Percentiles rank a stretch among this genome's conserved stretches.
These are phyloP conservation scores for Nomada flava DNA, from an alignment of 2,888 invertebrate genomes.

Conservation along the genomic window DNA sequence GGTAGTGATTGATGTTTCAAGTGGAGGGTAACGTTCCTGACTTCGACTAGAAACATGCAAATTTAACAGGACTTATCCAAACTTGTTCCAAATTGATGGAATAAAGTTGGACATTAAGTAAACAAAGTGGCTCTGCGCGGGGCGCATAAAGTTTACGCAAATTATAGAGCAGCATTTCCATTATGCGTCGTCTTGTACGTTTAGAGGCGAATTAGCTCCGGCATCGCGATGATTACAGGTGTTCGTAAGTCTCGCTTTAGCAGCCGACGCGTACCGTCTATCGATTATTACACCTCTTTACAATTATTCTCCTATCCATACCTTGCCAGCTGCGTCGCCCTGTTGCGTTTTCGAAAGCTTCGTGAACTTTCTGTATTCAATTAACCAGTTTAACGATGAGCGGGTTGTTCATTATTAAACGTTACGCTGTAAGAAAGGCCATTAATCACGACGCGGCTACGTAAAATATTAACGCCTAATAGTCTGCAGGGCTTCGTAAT, in stretches of 20 bases:
- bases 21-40: slow-evolving; percentile 33
- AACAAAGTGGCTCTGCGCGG: slow-evolving; percentile 61
- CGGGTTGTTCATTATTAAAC: slow-evolving; percentile 34
- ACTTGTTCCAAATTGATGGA: slow-evolving; percentile 59
- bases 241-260: slow-evolving; percentile 38
- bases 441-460: slow-evolving; percentile 32
- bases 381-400: slow-evolving; percentile 23
- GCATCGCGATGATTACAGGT: slow-evolving; percentile 58
- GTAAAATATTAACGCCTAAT: slow-evolving; percentile 27
- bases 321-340: not conserved
- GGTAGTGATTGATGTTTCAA: slow-evolving; percentile 54
- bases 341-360: slow-evolving; percentile 7
- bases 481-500: not conserved
- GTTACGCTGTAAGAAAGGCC: slow-evolving; percentile 8
- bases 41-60: slow-evolving; percentile 51
- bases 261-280: slow-evolving; percentile 4
- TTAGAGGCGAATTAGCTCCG: slow-evolving; percentile 61
- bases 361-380: slow-evolving; percentile 25
- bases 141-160: slow-evolving; percentile 58
- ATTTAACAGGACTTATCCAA: slow-evolving; percentile 59
- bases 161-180: slow-evolving; percentile 60
- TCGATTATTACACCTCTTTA: slow-evolving; percentile 19
- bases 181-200: slow-evolving; percentile 59
- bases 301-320: slow-evolving; percentile 4
- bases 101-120: slow-evolving; percentile 67